A percentile compares a stretch with the other conserved stretches of the same genome.
Evolutionary conservation across 2,113 vertebrate genomes (phyloP).

Genomic region (Probosciger aterrimus): DNA sequence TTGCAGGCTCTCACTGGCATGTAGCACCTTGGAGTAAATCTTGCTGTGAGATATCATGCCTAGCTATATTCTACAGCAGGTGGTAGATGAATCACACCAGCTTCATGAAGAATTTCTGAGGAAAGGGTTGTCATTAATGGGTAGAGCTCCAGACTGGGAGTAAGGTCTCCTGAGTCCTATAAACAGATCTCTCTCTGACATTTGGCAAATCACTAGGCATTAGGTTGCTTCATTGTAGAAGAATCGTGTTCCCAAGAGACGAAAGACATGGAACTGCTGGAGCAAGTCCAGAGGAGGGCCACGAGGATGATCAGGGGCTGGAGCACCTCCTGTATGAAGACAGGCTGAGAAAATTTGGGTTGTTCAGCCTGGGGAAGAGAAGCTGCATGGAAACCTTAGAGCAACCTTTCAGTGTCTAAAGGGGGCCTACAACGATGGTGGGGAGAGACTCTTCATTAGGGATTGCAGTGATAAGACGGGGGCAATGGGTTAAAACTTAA

Average conservation of each 20-base stretch:
- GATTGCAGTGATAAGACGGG: not conserved
- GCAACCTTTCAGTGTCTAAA: not conserved
- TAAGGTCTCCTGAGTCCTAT: not conserved
- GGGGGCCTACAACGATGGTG: not conserved
- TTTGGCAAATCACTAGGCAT: not conserved
- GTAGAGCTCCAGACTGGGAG: not conserved
- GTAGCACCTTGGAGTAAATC: conserved; percentile 1
- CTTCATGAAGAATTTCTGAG: not conserved
- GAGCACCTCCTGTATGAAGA: not conserved
- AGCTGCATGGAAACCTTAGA: not conserved
- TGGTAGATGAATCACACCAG: not conserved
- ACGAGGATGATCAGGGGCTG: not conserved
- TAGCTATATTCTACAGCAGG: not conserved
- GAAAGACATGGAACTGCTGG: not conserved
- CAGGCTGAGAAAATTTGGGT: not conserved
- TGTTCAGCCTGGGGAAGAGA: not conserved
- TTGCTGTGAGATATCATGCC: not conserved
- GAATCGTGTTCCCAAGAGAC: not conserved
- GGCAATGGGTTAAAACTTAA: not conserved
- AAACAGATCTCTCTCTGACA: not conserved
- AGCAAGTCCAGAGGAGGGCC: not conserved
- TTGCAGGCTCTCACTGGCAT: not conserved
- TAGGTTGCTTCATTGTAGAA: not conserved
- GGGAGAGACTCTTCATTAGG: not conserved
- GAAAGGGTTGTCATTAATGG: not conserved